Evolutionary conservation across 2,888 invertebrate genomes (phyloP), one percentile per base, ranked within the genome.

Genomic region (Campaea margaritaria): DNA sequence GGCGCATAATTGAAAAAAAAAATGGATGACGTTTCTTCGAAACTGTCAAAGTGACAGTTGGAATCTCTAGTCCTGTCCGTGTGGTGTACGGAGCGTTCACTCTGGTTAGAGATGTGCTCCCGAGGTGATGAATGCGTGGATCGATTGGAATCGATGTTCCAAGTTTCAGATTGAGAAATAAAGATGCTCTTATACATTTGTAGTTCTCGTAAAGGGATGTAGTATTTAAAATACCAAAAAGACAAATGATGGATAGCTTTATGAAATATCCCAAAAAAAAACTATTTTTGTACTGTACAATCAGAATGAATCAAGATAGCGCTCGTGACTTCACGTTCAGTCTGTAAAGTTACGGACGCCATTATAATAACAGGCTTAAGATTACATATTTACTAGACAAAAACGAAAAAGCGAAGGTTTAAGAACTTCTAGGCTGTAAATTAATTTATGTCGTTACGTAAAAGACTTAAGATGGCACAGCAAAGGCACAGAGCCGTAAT

Each of bases 1-100:
- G 2, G 95, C 97, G 48, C 99, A 99, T 86, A 99, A 99, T 93
- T 99, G 94, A 93, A 62, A 14, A 36, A 38, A 11, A 12, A 34
- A 36, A 45, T 14, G 15, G 15, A 55, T 51, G 52, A 56, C 42
- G 52, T 63, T 46, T 54, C 49, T 38, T 43, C 55, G 28, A 45
- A 63, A 51, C 58, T 61, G 61, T 60, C 58, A 55, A 42, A 47
- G 14, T 64, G 57, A 42, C 59, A 48, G 54, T 52, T 15, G 42
- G n/a, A 53, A 46, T 43, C 39, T 50, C 60, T 58, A 58, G 61
- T 58, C 58, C 55, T 64, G 48, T 51, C 64, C 15, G 56, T 56
- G 48, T 60, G 61, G 41, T 49, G 58, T 61, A 53, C 45, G 55
- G 49, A 56, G 16, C 49, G 52, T 13, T 16, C 27, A 39, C 51